phyloP scores from a whole-genome alignment of 2,113 vertebrate species.

The Pluvialis apricaria region DNA sequence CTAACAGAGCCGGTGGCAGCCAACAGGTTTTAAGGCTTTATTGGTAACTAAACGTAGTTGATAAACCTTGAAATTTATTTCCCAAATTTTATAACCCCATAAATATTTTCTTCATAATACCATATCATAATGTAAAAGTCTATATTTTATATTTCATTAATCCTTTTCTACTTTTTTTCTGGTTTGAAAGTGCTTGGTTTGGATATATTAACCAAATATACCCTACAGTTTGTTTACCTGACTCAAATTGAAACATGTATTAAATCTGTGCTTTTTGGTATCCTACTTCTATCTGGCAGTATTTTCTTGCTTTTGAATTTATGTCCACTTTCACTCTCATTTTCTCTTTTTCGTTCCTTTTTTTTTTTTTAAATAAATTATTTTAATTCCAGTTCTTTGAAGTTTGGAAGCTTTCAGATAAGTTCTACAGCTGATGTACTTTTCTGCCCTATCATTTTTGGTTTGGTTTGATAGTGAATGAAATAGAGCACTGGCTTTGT shows the following conservation, averaged over 20 bases:
- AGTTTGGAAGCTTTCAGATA: neutral
- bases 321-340: neutral
- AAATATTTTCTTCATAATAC: neutral
- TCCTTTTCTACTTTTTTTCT: neutral
- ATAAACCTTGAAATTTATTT: neutral
- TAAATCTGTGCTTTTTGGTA: neutral
- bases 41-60: neutral
- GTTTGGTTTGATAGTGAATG: neutral
- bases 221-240: neutral
- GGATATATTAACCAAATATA: neutral
- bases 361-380: too few relatives aligned
- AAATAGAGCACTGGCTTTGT: neutral
- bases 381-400: neutral
- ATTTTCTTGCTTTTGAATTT: neutral
- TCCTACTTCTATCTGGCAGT: neutral
- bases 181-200: neutral
- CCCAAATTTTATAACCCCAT: neutral
- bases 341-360: fast-evolving
- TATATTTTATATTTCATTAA: neutral
- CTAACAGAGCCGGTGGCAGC: neutral
- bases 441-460: neutral
- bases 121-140: neutral
- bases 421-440: neutral
- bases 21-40: neutral
- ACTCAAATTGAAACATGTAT: neutral